Evolutionary conservation across 2,113 vertebrate genomes (phyloP).

Genomic region (Heterotilapia buettikoferi): DNA sequence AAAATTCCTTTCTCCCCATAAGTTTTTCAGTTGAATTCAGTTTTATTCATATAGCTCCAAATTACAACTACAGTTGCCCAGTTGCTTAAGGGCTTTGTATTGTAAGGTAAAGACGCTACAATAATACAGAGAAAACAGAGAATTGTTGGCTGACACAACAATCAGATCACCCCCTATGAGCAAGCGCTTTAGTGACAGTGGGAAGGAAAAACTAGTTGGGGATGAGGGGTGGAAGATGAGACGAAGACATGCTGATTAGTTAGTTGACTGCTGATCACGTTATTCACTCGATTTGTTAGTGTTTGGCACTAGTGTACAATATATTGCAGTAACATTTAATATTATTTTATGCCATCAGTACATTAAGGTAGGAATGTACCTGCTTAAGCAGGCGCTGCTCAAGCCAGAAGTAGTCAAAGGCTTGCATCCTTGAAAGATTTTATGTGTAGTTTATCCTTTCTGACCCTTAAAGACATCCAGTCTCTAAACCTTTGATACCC

Average conservation of each 20-base stretch:
- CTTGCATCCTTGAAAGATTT: not conserved
- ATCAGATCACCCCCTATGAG: not conserved
- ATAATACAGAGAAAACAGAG: not conserved
- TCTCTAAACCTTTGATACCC: not conserved
- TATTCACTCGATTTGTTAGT: not conserved
- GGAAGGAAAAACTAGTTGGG: not conserved
- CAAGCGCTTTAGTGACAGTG: not conserved
- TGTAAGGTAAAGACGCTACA: accelerated
- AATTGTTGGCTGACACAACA: not conserved
- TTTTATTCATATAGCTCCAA: not conserved
- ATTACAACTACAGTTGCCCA: accelerated
- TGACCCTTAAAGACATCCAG: not conserved
- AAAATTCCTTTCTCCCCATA: not conserved
- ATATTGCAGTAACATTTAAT: not conserved
- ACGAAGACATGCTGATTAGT: not conserved
- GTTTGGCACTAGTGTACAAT: not conserved
- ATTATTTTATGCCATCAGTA: not conserved
- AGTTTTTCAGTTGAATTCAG: not conserved
- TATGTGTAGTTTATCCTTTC: not conserved
- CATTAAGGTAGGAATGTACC: not conserved
- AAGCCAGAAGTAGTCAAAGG: not conserved
- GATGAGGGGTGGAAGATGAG: not conserved
- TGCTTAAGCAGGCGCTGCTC: not conserved
- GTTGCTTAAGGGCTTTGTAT: accelerated
- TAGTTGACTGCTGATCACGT: not conserved